Evolutionary conservation across 2,797 vertebrate genomes (phyloP).

Genomic region (Enteromius trimaculatus): DNA sequence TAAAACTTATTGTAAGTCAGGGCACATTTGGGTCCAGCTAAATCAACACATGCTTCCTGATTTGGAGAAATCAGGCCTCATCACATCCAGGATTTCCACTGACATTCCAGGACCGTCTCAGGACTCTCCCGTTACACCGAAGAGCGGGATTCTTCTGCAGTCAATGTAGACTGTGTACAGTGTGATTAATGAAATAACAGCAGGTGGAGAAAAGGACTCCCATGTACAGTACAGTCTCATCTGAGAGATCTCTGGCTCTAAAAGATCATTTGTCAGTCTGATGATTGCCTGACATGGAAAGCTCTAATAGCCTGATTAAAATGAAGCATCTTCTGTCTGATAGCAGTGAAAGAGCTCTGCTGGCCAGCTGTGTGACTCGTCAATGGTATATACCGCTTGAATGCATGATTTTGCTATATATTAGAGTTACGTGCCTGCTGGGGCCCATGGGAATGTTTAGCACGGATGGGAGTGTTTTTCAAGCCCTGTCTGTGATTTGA

Average conservation of each 20-base stretch:
- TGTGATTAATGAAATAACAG: constrained; percentile 35
- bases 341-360: constrained; percentile 4
- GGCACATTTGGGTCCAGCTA: constrained; percentile 42
- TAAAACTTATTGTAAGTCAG: background rate
- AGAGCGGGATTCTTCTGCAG: constrained; percentile 25
- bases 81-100: constrained; percentile 35
- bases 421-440: background rate
- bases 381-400: background rate
- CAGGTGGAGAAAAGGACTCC: constrained; percentile 36
- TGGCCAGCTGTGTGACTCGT: constrained; percentile 31
- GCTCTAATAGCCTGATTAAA: background rate
- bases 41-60: constrained; percentile 54
- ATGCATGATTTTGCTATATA: constrained; percentile 39
- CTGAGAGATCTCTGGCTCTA: background rate
- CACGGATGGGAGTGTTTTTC: constrained; percentile 28
- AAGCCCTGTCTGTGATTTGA: constrained; percentile 24
- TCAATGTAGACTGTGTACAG: background rate
- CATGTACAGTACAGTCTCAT: constrained; percentile 12
- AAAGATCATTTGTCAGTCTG: background rate
- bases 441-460: constrained; percentile 19
- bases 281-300: constrained; percentile 1
- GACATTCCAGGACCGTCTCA: constrained; percentile 42
- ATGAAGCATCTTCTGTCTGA: background rate
- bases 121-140: constrained; percentile 43
- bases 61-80: constrained; percentile 52